Conservation (phyloP, 2,113 vertebrate species). For the Rhinoderma darwinii region DNA sequence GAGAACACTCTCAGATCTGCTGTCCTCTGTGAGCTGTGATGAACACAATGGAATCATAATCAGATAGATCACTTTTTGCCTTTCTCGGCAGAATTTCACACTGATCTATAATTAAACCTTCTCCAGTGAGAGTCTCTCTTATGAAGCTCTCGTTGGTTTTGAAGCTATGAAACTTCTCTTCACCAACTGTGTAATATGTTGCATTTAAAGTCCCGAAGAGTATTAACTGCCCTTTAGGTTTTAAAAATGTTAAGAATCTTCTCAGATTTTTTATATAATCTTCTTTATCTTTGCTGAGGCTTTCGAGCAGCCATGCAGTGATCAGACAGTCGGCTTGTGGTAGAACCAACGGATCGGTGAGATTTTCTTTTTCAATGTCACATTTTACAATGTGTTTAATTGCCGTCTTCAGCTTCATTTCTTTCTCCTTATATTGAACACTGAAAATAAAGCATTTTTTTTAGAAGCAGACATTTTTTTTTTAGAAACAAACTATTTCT, state of each 20-base stretch:
- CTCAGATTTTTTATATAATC: not conserved
- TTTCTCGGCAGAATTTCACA: not conserved
- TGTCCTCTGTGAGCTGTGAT: not conserved
- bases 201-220: not conserved
- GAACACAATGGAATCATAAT: not conserved
- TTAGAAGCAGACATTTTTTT: no score
- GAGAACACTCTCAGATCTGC: no score
- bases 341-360: not conserved
- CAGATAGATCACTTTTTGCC: not conserved
- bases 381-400: slow-evolving; percentile 18
- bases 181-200: not conserved
- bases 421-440: not conserved
- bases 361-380: not conserved
- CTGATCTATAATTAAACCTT: not conserved
- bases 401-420: not conserved
- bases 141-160: not conserved
- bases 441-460: slow-evolving; percentile 1
- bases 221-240: not conserved
- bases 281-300: not conserved
- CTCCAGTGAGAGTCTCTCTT: not conserved
- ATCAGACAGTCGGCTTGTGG: not conserved
- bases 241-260: not conserved
- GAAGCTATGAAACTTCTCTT: not conserved
- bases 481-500: no score
- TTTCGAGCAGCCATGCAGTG: not conserved